Evolutionary conservation across 2,888 invertebrate genomes (phyloP), one percentile per base, ranked within the genome.

Genomic region (Tanypteryx hageni): DNA sequence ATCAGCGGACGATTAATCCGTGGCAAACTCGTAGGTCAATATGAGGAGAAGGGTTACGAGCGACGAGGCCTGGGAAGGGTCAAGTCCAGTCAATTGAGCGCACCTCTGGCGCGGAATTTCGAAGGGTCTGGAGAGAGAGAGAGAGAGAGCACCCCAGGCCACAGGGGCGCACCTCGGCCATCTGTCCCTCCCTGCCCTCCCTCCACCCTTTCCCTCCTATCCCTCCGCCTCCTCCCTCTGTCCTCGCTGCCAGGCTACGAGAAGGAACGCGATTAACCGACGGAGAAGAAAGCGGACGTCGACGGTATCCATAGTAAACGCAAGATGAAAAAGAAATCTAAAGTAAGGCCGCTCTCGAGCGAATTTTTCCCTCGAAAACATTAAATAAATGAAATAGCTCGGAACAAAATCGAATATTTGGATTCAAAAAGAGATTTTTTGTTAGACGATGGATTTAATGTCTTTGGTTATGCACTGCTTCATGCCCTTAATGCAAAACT

Each of bases 21-120:
- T 76, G 22, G 1, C 22, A 76, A 76, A 27, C 76, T 27, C 76
- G 22, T 27, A 76, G 76, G 76, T 76, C 76, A 76, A 76, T 76
- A 76, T 76, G 76, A 27, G 76, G 2, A 76, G 76, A 76, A 27
- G 76, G 76, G 22, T 76, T 76, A 76, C 10, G 76, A 27, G 16
- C 27, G 27, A 1, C 27, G 22, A 76, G 76, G 76, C 27, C 27
- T 27, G 76, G 76, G 9, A 76, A 76, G 76, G 76, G 27, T 76
- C 76, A 76, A 27, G 76, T 76, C 76, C 76, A 76, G 76, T 76
- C 76, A 76, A 76, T 76, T 76, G 76, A 76, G 76, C 76, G 76
- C 76, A 76, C 68, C 68, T 68, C 61, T 18, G 11, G 76, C 27
- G 76, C 76, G 76, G 76, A 76, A 76, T 76, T 76, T 76, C 76